These are phyloP conservation scores for Holcopasites calliopsidis DNA, from an alignment of 1,140 invertebrate genomes.

Conservation along the genomic window DNA sequence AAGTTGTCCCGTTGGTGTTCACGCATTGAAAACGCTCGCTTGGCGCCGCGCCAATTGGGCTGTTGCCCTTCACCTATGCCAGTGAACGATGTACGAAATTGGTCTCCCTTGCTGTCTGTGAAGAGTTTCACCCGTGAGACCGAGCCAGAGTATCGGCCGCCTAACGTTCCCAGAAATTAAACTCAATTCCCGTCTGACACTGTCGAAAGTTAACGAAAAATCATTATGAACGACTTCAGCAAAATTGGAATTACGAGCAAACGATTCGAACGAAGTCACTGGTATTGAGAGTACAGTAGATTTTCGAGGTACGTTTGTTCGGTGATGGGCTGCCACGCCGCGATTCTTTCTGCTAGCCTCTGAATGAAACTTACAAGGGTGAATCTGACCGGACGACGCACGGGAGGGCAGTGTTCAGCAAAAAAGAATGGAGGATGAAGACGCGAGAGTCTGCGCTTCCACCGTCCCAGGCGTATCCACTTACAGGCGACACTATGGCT, in stretches of 20 bases:
- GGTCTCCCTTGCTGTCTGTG: slow-evolving; percentile 67
- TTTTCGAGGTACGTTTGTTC: neutral
- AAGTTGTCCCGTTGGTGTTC: slow-evolving; percentile 39
- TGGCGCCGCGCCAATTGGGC: slow-evolving; percentile 77
- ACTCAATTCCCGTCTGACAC: neutral
- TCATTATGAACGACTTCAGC: too few species aligned
- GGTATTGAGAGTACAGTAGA: neutral
- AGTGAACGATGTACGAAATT: slow-evolving; percentile 76
- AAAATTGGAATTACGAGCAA: neutral
- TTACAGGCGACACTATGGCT: slow-evolving; percentile 70
- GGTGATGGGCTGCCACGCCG: slow-evolving; percentile 23
- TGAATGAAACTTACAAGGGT: slow-evolving; percentile 65
- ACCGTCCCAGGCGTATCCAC: slow-evolving; percentile 74
- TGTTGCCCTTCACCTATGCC: slow-evolving; percentile 76
- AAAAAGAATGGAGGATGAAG: slow-evolving; percentile 57
- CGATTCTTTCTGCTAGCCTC: slow-evolving; percentile 18
- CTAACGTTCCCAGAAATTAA: slow-evolving; percentile 11
- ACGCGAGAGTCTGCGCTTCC: slow-evolving; percentile 51
- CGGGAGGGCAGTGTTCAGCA: slow-evolving; percentile 41
- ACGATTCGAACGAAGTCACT: neutral
- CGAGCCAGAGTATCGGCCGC: neutral
- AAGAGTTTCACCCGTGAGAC: slow-evolving; percentile 57
- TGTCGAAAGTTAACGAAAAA: too few species aligned
- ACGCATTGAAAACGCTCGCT: slow-evolving; percentile 71
- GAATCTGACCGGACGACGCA: slow-evolving; percentile 50